Evolutionary conservation across 2,113 vertebrate species (phyloP), one percentile per base, ranked within the genome.

Genomic region (Pseudopipra pipra): DNA sequence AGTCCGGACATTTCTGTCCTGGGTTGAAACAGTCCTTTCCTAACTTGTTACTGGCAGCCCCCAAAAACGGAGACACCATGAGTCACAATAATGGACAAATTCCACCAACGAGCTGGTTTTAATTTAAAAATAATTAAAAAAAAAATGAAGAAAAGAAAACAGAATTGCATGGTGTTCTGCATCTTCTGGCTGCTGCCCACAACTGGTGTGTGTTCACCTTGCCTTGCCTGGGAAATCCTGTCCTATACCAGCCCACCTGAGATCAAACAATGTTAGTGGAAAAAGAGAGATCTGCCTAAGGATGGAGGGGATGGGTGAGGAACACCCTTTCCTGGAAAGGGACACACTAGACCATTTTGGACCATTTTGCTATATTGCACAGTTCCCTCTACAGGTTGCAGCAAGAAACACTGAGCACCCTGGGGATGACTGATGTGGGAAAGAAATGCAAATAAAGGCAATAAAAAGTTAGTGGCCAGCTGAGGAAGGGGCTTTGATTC

Each of bases 361-460:
- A 31, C 13, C 1, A 0, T 9, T 63, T 87, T 92, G 54, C 43
- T 65, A 8, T 59, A 96, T 49, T 93, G 52, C 90, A 86, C n/a
- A 30, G 90, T 96, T 94, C 93, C 96, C 95, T 96, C 90, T 94
- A 71, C 92, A 96, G 95, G 93, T 75, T 2, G 0, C 51, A 94
- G 55, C 66, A 91, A 89, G 92, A 92, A 97, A 58, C 55, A 86
- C 59, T 19, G 68, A n/a, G 55, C 59, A 74, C 39, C 65, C 59
- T 46, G 46, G 59, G 88, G 72, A 54, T 81, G 88, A 63, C 28
- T 83, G 88, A 67, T 74, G 83, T 63, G 83, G 90, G 59, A 73
- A 87, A 93, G 85, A 94, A 94, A 91, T 75, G 70, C 44, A 89
- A 97, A 93, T 65, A 28, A 88, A 66, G 63, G 74, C 33, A 85